Percentiles rank a stretch among this genome's conserved stretches.
Conservation (phyloP, 2,113 vertebrate genomes). For the Vulpes lagopus region DNA sequence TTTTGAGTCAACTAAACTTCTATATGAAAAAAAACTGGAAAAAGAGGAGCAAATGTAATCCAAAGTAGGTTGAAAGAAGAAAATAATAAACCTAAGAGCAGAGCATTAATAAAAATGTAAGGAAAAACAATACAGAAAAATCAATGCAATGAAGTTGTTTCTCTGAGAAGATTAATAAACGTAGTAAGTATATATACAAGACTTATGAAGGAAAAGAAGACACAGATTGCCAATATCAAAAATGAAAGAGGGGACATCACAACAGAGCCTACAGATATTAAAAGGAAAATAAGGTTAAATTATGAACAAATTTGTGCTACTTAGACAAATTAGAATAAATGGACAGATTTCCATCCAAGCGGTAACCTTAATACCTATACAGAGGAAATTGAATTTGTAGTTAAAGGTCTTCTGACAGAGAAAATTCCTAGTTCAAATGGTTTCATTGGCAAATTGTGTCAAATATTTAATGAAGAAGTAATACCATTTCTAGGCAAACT, state of each 20-base stretch:
- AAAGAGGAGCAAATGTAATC: not conserved
- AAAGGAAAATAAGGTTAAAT: not conserved
- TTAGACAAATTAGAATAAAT: not conserved
- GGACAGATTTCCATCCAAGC: not conserved
- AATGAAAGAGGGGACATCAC: not conserved
- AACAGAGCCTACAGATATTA: not conserved
- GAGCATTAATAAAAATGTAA: not conserved
- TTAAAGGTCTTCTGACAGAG: not conserved
- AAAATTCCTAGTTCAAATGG: not conserved
- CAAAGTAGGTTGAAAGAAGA: not conserved
- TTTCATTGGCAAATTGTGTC: not conserved
- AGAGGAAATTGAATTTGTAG: conserved; percentile 23
- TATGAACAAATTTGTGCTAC: not conserved
- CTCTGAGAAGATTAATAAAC: conserved; percentile 23
- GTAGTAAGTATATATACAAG: not conserved
- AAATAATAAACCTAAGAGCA: not conserved
- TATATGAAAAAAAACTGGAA: not conserved
- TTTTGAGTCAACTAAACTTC: not conserved
- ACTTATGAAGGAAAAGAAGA: not conserved
- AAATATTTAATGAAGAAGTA: not conserved
- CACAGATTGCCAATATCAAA: not conserved
- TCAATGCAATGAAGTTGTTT: not conserved
- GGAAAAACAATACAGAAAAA: not conserved
- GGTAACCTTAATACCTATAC: not conserved
- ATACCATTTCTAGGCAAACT: not conserved